phyloP scores from a whole-genome alignment of 2,888 invertebrate species.

The Melinopterus prodromus region DNA sequence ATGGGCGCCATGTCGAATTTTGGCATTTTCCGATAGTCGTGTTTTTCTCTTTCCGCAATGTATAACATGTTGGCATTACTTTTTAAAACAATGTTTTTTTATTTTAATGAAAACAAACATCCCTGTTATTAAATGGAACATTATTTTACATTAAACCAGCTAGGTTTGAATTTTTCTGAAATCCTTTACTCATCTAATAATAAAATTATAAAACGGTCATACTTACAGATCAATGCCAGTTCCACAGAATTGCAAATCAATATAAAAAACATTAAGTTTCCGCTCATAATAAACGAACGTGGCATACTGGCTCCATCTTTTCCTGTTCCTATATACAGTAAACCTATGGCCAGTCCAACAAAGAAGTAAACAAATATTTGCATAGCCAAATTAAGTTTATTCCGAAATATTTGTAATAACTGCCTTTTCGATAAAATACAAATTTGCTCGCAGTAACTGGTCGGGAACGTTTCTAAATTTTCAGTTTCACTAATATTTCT shows the following conservation, averaged over 20 bases:
- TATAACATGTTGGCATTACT: too few species aligned
- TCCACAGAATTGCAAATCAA: conserved; percentile 25
- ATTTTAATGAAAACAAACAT: too few species aligned
- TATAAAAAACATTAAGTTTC: conserved; percentile 30
- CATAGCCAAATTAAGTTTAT: conserved; percentile 27
- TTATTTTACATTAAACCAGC: too few species aligned
- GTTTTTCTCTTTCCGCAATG: too few species aligned
- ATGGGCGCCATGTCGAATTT: too few species aligned
- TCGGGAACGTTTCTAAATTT: not conserved
- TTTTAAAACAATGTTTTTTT: too few species aligned
- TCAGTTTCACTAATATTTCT: not conserved
- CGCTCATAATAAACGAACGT: conserved; percentile 29
- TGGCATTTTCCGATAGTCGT: too few species aligned
- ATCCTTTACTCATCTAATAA: not conserved
- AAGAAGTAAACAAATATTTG: conserved; percentile 32
- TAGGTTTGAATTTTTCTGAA: too few species aligned
- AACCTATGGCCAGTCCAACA: conserved; percentile 25
- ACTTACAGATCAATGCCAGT: conserved; percentile 33
- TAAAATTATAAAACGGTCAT: not conserved
- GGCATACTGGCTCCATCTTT: conserved; percentile 30
- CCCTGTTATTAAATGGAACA: too few species aligned
- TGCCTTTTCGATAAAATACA: conserved; percentile 25
- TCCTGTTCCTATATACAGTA: conserved; percentile 30
- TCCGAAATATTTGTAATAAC: conserved; percentile 32
- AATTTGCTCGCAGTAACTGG: conserved; percentile 29